Evolutionary conservation across 2,888 invertebrate species (phyloP), one percentile per base, ranked within the genome.

Genomic region (Caenorhabditis virilis): DNA sequence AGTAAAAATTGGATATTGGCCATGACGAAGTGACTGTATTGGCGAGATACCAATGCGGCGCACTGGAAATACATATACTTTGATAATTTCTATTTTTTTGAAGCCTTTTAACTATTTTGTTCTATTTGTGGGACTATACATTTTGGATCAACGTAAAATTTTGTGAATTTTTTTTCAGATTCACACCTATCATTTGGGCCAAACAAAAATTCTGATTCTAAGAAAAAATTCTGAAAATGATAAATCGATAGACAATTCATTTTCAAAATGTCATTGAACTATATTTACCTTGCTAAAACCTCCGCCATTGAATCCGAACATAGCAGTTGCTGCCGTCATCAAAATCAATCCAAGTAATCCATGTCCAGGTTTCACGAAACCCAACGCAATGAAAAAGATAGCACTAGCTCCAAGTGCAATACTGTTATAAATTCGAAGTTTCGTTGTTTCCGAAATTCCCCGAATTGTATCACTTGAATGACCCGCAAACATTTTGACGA

Each of bases 21-120:
- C 65, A 80, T 65, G n/a, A 79, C 79, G 54, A 81, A 81, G 60
- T 79, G 80, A 25, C 68, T 72, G 59, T 79, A 78, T 50, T 81
- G 81, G 2, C 80, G 74, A 33, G 78, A 78, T 26, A 80, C 77
- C 47, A 79, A 58, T 36, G 72, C 67, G 20, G 76, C 76, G 50
- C 76, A 76, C 75, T 74, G 68, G 22, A 69, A 23, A 23, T n/a
- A n/a, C n/a, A 42, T 4, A 13, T 7, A 23, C 2, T 23, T 23
- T 53, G 2, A n/a, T 20, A 42, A 35, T 7, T 39, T 13, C 30
- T 47, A 26, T 13, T 25, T 33, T 38, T 49, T 45, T 18, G 30
- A 26, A 20, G 43, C 11, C 6, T n/a, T n/a, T n/a, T n/a, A n/a
- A n/a, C n/a, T n/a, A n/a, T n/a, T n/a, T n/a, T n/a, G n/a, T n/a